phyloP scores from a whole-genome alignment of 1,140 invertebrate species.

The Himalopsyche phryganea region DNA sequence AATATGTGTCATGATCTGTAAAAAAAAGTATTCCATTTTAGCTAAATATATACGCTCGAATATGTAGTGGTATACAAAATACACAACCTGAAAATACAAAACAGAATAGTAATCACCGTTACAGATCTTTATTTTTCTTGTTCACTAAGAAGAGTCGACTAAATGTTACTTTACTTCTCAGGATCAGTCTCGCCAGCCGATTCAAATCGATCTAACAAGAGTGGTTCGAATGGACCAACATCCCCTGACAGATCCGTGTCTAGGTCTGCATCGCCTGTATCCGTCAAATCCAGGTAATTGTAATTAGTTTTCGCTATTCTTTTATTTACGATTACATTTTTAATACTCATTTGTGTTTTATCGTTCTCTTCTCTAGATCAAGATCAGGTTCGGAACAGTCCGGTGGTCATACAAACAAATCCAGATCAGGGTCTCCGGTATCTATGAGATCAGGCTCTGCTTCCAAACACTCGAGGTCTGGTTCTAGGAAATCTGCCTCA shows the following conservation, averaged over 20 bases:
- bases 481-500: constrained; percentile 35
- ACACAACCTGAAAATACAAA: too few relatives aligned
- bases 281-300: constrained; percentile 6
- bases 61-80: too few relatives aligned
- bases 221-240: constrained; percentile 2
- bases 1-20: too few relatives aligned
- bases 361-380: constrained; percentile 15
- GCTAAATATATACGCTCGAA: too few relatives aligned
- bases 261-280: constrained; percentile 7
- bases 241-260: constrained; percentile 10
- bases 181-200: constrained; percentile 23
- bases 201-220: constrained; percentile 19
- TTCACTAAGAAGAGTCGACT: too few relatives aligned
- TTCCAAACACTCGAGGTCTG: constrained; percentile 36
- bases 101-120: too few relatives aligned
- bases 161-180: too few relatives aligned
- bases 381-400: constrained; percentile 28
- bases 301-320: background rate
- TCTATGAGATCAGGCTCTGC: constrained; percentile 36
- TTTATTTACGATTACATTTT: background rate
- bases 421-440: background rate
- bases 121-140: too few relatives aligned
- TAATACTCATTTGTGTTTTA: background rate
- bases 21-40: too few relatives aligned
- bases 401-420: constrained; percentile 37